A percentile compares a stretch with the other conserved stretches of the same genome.
phyloP scores from a whole-genome alignment of 1,140 invertebrate genomes.

The Apocrypta bakeri region DNA sequence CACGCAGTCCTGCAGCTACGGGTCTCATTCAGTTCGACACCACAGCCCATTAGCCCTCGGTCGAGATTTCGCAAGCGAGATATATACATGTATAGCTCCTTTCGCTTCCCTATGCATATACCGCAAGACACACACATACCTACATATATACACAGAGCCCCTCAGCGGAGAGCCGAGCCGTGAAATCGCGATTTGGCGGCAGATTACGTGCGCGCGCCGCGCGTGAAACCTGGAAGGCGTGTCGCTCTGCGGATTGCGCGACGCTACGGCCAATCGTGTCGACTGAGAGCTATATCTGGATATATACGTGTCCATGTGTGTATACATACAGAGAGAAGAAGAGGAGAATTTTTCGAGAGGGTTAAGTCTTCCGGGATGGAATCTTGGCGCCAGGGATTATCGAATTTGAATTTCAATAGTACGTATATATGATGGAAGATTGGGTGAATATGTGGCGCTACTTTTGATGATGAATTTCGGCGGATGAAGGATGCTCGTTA shows the following conservation, averaged over 20 bases:
- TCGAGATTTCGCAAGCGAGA: neutral
- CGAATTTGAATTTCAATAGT: neutral
- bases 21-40: neutral
- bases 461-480: neutral
- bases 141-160: no score
- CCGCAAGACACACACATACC: no score
- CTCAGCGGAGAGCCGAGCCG: constrained; percentile 54
- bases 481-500: neutral
- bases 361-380: neutral
- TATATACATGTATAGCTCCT: neutral
- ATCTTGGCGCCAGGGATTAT: neutral
- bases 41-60: constrained; percentile 11
- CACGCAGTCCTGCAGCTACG: neutral
- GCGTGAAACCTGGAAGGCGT: constrained; percentile 67
- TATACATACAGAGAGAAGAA: neutral
- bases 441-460: neutral
- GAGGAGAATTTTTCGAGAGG: neutral
- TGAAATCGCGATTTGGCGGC: constrained; percentile 70
- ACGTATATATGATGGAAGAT: neutral
- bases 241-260: constrained; percentile 45
- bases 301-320: neutral
- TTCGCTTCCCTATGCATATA: neutral
- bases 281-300: no score
- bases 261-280: neutral
- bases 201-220: constrained; percentile 65